Base-by-base conservation (phyloP, 2,888 invertebrate genomes). In the Mythimna impura region DNA sequence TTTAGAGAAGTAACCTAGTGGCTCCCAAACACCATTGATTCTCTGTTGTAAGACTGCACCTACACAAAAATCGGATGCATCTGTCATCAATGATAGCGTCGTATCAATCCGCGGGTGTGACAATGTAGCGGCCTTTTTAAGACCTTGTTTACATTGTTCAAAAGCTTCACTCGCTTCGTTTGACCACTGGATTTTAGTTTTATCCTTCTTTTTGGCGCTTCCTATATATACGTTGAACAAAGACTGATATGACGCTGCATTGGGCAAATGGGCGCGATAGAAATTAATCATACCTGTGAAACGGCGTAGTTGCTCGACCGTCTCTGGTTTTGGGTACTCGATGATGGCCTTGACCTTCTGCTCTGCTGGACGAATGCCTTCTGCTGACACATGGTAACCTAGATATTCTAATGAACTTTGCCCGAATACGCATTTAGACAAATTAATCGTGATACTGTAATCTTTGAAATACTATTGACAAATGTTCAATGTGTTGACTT, bases 221-320 rank as follows among this genome's bases (percentile, higher is more conserved):
- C 60, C 57, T 30, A 57, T n/a, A 40, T 60, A n/a, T 7, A 40
- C 36, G 12, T 60, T 60, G n/a, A 40, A 60, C 6, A 14, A 5
- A 3, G 36, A 40, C 36, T 60, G 60, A 36, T 60, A 36, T 2
- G 60, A 36, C 10, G 60, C 64, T 50, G 52, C 64, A n/a, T 64
- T 64, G 14, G 64, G 64, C 9, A 52, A 64, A 52, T 52, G 64
- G 34, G 64, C 52, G 9, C 64, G 34, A 4, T 52, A n/a, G 52
- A 64, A 64, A 34, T 52, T 64, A n/a, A 64, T 52, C 64, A 64
- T 34, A 64, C 34, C 50, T 52, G 52, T 52, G 52, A 64, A 52
- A 22, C 34, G 64, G 8, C 52, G n/a, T 22, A 64, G 22, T 14
- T 52, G 14, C 2, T 34, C 64, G 14, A 64, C 17, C 34, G 52